These are phyloP conservation scores for Diplolepis rosae DNA, from an alignment of 2,888 invertebrate species.

Conservation along the genomic window DNA sequence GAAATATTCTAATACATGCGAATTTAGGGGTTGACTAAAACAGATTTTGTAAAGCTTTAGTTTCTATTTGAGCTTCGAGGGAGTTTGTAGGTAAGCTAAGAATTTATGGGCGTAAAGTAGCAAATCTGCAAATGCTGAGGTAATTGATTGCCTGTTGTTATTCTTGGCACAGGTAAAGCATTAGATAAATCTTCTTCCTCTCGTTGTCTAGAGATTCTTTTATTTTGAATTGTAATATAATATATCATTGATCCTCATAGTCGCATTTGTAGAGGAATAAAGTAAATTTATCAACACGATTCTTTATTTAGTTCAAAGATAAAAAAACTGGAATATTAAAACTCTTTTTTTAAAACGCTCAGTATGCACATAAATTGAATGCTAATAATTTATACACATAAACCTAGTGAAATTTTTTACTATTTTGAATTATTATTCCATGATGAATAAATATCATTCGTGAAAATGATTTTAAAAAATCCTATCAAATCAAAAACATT, in stretches of 20 bases:
- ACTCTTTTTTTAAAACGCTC: too few species aligned
- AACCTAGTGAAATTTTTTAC: too few species aligned
- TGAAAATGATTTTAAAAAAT: too few species aligned
- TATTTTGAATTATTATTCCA: too few species aligned
- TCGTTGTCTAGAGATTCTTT: background rate
- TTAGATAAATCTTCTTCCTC: background rate
- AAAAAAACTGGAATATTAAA: too few species aligned
- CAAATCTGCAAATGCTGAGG: background rate
- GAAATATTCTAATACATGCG: background rate
- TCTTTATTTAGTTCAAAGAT: too few species aligned
- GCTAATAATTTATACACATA: too few species aligned
- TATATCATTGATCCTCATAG: background rate
- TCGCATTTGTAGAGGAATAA: background rate
- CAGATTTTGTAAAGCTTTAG: background rate
- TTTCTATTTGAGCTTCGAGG: too few species aligned
- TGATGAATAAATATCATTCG: too few species aligned
- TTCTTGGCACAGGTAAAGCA: background rate
- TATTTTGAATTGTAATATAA: background rate
- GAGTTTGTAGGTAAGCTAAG: background rate
- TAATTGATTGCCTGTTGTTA: conserved; percentile 9
- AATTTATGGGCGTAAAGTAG: conserved; percentile 16
- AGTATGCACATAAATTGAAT: too few species aligned
- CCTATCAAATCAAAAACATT: too few species aligned
- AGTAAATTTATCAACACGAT: too few species aligned
- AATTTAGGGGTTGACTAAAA: background rate